Evolutionary conservation across 2,888 invertebrate genomes (phyloP).

Genomic region (Temnothorax rugatulus): DNA sequence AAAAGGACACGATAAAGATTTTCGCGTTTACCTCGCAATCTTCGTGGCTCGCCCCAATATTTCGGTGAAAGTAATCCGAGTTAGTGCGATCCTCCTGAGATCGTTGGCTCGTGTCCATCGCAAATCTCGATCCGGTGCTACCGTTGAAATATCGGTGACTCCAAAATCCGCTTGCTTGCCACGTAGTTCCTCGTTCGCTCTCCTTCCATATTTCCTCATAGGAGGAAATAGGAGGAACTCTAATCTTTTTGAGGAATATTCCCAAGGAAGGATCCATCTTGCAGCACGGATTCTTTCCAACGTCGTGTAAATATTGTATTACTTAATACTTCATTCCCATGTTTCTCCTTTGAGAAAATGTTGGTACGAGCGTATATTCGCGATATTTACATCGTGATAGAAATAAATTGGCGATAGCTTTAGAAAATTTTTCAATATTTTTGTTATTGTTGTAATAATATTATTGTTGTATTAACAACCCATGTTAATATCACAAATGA

Average conservation of each 20-base stretch:
- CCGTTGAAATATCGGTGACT: slow-evolving; percentile 60
- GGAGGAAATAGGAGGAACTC: neutral
- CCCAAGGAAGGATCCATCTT: neutral
- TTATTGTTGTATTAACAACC: neutral
- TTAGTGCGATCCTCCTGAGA: slow-evolving; percentile 52
- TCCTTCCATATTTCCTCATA: slow-evolving; percentile 27
- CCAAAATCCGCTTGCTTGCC: slow-evolving; percentile 40
- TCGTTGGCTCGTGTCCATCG: slow-evolving; percentile 54
- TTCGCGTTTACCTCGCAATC: neutral
- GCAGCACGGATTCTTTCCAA: neutral
- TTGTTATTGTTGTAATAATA: neutral
- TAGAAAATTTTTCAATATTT: neutral
- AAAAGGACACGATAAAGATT: neutral
- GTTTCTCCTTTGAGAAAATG: no score
- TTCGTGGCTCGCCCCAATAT: slow-evolving; percentile 28
- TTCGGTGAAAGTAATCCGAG: slow-evolving; percentile 58
- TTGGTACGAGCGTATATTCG: neutral
- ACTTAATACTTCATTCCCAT: neutral
- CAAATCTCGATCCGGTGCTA: slow-evolving; percentile 67
- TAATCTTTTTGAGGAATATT: slow-evolving; percentile 18
- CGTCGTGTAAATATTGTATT: slow-evolving; percentile 1
- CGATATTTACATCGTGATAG: no score
- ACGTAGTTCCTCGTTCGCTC: slow-evolving; percentile 59
- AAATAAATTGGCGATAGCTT: neutral
- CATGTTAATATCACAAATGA: neutral